Percentiles rank a stretch among this genome's conserved stretches.
Evolutionary conservation across 1,140 invertebrate species (phyloP).

Genomic region (Lepidostoma basale): DNA sequence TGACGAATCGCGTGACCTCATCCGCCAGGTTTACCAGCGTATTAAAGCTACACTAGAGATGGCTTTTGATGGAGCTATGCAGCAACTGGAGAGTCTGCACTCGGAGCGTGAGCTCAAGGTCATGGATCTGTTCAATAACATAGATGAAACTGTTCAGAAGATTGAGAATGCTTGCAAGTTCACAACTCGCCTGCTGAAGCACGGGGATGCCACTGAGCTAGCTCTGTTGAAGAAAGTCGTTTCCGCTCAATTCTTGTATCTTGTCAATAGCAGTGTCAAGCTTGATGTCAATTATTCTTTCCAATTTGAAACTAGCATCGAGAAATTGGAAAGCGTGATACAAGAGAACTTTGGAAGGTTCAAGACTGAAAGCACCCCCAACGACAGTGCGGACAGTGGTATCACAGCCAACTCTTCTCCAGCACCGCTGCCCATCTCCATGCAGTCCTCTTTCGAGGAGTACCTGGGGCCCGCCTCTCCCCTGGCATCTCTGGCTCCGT

Average conservation of each 20-base stretch:
- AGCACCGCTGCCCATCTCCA: constrained; percentile 69
- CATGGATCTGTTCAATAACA: constrained; percentile 82
- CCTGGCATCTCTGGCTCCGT: constrained; percentile 55
- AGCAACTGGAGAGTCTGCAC: constrained; percentile 80
- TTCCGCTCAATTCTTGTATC: constrained; percentile 72
- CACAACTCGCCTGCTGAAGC: constrained; percentile 75
- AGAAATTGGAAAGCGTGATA: constrained; percentile 75
- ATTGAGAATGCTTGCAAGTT: constrained; percentile 87
- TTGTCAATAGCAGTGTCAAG: constrained; percentile 81
- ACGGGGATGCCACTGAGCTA: constrained; percentile 83
- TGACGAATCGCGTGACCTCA: constrained; percentile 82
- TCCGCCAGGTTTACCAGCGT: constrained; percentile 83
- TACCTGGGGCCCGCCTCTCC: constrained; percentile 54
- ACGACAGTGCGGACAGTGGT: constrained; percentile 35
- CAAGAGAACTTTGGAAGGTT: constrained; percentile 76
- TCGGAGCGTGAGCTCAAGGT: constrained; percentile 83
- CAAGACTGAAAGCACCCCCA: constrained; percentile 60
- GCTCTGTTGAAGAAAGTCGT: constrained; percentile 80
- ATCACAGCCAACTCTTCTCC: constrained; percentile 59
- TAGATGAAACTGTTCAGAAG: constrained; percentile 79
- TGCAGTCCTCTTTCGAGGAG: constrained; percentile 81
- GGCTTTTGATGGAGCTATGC: constrained; percentile 74
- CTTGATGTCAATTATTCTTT: constrained; percentile 77
- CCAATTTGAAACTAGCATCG: constrained; percentile 81
- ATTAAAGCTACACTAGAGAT: constrained; percentile 84